Base-by-base conservation (phyloP, 1,140 invertebrate species). In the Sarcophaga peregrina region DNA sequence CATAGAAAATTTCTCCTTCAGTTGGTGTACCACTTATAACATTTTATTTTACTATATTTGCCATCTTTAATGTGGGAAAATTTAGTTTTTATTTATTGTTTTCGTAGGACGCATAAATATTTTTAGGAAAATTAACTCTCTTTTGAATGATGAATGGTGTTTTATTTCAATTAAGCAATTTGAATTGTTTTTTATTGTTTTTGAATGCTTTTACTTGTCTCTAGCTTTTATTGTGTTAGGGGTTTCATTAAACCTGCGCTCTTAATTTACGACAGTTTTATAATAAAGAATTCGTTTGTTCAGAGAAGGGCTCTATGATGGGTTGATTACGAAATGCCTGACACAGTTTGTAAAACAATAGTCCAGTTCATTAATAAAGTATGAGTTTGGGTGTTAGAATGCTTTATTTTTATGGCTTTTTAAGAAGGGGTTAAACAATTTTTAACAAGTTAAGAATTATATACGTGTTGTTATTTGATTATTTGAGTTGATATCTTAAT, bases 251-350 rank as follows among this genome's bases (percentile, higher is more conserved):
- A 78, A 78, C 75, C 75, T 78, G 75, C 75, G 47, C 75, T 78
- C 50, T 78, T 78, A 78, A 78, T 78, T 78, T 78, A 78, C 50
- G n/a, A 50, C 75, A 25, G 25, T 78, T 50, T 78, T n/a, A 4
- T 9, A 8, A 25, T 25, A 68, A 68, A 68, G 8, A 20, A 68
- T 68, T 20, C 10, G 37, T 78, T 78, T 10, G 74, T 20, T 52
- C 3, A 20, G 47, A 52, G 50, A 78, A 78, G 75, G 47, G 47
- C 20, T 50, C 50, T 11, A 50, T 46, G 47, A 5, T 50, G 17
- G 46, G 74, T 17, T 2, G 17, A 52, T 78, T 20, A 10, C 15
- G 17, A 50, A 48, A 50, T 15, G 48, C 25, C 25, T 37, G 25
- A 37, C 62, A 68, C 62, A 68, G 5, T 6, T 68, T 6, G 3